phyloP scores from a whole-genome alignment of 2,888 invertebrate species.

The Dione vanillae region DNA sequence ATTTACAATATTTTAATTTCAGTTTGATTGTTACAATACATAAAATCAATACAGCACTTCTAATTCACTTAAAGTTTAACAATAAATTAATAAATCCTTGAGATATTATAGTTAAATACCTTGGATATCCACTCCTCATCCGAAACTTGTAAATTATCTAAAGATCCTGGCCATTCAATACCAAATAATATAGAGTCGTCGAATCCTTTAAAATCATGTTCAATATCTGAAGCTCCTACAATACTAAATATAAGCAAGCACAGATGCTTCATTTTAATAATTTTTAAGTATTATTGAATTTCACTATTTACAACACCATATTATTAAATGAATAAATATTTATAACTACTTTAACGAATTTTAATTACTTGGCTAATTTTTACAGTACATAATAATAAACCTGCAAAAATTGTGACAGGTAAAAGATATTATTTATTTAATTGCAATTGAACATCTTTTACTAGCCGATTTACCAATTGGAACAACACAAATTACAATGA shows the following conservation, averaged over 20 bases:
- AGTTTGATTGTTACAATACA: neutral
- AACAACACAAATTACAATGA: slow-evolving; percentile 51
- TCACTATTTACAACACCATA: slow-evolving; percentile 28
- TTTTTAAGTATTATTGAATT: neutral
- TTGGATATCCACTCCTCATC: slow-evolving; percentile 60
- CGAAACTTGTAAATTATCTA: slow-evolving; percentile 58
- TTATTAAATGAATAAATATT: slow-evolving; percentile 7
- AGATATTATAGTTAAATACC: slow-evolving; percentile 50
- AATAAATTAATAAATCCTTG: neutral
- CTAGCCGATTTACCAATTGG: slow-evolving; percentile 18
- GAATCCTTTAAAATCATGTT: slow-evolving; percentile 89
- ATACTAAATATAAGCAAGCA: slow-evolving; percentile 59
- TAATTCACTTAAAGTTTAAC: neutral
- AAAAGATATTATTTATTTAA: slow-evolving; percentile 20
- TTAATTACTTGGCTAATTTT: neutral
- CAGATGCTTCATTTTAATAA: slow-evolving; percentile 57
- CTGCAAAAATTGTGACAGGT: neutral
- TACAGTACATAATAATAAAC: slow-evolving; percentile 14
- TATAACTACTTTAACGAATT: slow-evolving; percentile 1
- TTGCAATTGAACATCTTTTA: slow-evolving; percentile 13
- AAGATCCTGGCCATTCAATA: slow-evolving; percentile 89
- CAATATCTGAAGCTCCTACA: slow-evolving; percentile 60
- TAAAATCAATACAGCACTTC: neutral
- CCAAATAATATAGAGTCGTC: slow-evolving; percentile 92
- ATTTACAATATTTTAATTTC: neutral